These are phyloP conservation scores for Heliocidaris erythrogramma DNA, from an alignment of 35 echinoderm and acorn worm species.

Conservation along the genomic window DNA sequence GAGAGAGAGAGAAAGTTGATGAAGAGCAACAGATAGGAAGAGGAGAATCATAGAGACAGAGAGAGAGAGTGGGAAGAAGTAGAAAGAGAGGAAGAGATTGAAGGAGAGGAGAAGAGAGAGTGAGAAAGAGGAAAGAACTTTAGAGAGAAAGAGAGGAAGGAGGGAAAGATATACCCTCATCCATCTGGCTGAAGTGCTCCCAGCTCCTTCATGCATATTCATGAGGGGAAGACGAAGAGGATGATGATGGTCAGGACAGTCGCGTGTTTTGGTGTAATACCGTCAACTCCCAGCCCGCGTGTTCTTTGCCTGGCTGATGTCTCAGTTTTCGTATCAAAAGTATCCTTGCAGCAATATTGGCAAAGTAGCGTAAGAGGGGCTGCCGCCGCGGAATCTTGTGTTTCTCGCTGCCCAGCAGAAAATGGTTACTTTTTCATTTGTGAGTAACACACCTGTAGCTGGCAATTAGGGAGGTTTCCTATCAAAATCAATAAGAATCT, in stretches of 20 bases:
- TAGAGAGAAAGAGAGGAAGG: neutral
- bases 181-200: conserved; percentile 23
- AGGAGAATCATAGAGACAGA: too few species aligned
- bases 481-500: too few species aligned
- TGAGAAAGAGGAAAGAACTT: neutral
- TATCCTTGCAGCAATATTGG: conserved; percentile 54
- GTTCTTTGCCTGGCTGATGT: conserved; percentile 45
- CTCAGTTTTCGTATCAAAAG: conserved; percentile 55
- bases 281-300: conserved; percentile 45
- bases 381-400: neutral
- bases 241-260: conserved; percentile 26
- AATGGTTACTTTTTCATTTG: neutral
- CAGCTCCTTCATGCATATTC: conserved; percentile 33
- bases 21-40: too few species aligned
- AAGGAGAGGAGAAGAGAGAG: neutral
- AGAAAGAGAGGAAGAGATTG: neutral
- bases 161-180: neutral
- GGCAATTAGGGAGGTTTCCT: too few species aligned
- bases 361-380: conserved; percentile 46
- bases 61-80: too few species aligned
- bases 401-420: conserved; percentile 42
- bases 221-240: conserved; percentile 27
- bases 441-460: neutral
- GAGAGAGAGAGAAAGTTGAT: neutral
- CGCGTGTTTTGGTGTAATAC: conserved; percentile 49